These are phyloP conservation scores for Scaptomyza polygonia DNA, from an alignment of 2,888 invertebrate genomes.

Conservation along the genomic window DNA sequence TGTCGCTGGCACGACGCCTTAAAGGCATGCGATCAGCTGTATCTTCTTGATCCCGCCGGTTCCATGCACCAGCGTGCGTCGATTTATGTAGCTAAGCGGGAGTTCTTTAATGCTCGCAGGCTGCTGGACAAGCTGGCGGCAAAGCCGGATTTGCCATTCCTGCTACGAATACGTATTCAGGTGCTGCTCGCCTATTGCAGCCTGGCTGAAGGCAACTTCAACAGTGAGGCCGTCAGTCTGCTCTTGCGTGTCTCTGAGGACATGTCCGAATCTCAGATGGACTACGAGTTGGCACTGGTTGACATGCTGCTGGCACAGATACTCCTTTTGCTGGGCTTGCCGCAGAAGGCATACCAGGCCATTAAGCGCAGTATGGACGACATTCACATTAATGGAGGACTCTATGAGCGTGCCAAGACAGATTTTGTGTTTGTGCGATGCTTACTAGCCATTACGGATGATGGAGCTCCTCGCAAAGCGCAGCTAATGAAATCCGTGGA, in stretches of 20 bases:
- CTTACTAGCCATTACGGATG: slow-evolving; percentile 87
- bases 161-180: slow-evolving; percentile 87
- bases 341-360: slow-evolving; percentile 90
- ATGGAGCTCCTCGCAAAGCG: slow-evolving; percentile 53
- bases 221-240: slow-evolving; percentile 86
- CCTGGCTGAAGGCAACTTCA: slow-evolving; percentile 85
- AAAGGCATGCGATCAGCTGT: slow-evolving; percentile 88
- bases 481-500: slow-evolving; percentile 81
- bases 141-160: slow-evolving; percentile 84
- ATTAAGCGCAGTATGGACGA: slow-evolving; percentile 89
- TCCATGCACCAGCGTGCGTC: slow-evolving; percentile 86
- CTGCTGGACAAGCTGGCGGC: slow-evolving; percentile 76
- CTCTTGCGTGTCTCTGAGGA: slow-evolving; percentile 90
- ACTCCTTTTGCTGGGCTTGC: slow-evolving; percentile 89
- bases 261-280: slow-evolving; percentile 90
- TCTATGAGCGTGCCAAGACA: slow-evolving; percentile 91
- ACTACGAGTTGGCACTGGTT: slow-evolving; percentile 90
- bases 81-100: slow-evolving; percentile 83
- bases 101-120: slow-evolving; percentile 82
- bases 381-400: slow-evolving; percentile 92
- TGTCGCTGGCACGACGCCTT: slow-evolving; percentile 89
- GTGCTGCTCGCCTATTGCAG: slow-evolving; percentile 89
- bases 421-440: slow-evolving; percentile 91
- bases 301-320: slow-evolving; percentile 92
- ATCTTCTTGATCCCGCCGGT: slow-evolving; percentile 88